Evolutionary conservation across 2,888 invertebrate genomes (phyloP).

Genomic region (Serrognathus titanus): DNA sequence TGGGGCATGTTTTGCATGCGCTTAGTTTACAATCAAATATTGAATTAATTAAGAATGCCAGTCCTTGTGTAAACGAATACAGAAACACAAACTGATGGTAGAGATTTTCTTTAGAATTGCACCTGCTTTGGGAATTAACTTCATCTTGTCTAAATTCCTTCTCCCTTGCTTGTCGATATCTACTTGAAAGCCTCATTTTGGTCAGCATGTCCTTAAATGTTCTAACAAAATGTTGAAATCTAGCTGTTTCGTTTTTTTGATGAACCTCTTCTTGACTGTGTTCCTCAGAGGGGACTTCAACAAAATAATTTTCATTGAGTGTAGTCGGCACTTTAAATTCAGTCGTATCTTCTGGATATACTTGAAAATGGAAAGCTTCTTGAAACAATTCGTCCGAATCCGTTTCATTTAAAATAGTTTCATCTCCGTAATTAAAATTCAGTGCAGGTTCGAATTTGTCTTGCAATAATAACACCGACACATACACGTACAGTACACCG

Average conservation of each 20-base stretch:
- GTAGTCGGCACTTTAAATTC: too few species aligned
- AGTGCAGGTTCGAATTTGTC: background rate
- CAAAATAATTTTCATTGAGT: too few species aligned
- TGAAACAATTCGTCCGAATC: background rate
- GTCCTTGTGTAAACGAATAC: conserved; percentile 39
- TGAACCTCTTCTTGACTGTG: too few species aligned
- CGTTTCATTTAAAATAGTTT: background rate
- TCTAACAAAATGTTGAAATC: too few species aligned
- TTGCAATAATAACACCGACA: conserved; percentile 7
- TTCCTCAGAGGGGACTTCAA: too few species aligned
- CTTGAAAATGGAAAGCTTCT: background rate
- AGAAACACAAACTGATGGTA: conserved; percentile 37
- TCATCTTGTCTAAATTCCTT: background rate
- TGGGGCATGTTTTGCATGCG: background rate
- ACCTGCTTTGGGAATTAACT: background rate
- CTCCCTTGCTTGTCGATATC: background rate
- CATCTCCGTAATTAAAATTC: conserved; percentile 1
- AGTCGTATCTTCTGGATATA: background rate
- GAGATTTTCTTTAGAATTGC: conserved; percentile 24
- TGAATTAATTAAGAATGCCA: conserved; percentile 35
- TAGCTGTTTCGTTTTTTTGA: too few species aligned
- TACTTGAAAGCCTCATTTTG: too few species aligned
- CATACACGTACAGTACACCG: conserved; percentile 40
- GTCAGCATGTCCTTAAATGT: too few species aligned
- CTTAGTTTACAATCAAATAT: conserved; percentile 28